Evolutionary conservation across 2,113 vertebrate genomes (phyloP).

Genomic region (Thamnophis sirtalis): DNA sequence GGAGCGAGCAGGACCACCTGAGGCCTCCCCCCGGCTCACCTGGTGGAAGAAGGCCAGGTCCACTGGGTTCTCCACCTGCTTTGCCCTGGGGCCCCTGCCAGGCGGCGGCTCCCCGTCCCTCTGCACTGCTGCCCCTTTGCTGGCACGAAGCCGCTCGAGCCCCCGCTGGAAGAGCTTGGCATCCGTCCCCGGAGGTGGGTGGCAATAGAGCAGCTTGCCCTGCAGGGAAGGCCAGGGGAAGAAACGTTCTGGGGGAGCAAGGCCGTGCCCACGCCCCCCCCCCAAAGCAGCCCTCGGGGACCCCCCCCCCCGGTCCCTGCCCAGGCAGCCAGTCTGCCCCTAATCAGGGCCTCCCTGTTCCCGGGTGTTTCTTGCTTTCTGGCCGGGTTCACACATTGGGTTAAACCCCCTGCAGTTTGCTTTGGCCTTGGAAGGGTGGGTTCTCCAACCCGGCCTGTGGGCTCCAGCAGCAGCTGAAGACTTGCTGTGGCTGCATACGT

Average conservation of each 20-base stretch:
- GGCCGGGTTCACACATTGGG: background rate
- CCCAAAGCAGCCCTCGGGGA: background rate
- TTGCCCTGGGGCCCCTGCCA: constrained; percentile 65
- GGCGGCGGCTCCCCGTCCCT: constrained; percentile 18
- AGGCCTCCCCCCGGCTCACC: constrained; percentile 67
- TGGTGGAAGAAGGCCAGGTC: constrained; percentile 93
- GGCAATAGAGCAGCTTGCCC: constrained; percentile 93
- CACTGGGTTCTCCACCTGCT: constrained; percentile 87
- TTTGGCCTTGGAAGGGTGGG: background rate
- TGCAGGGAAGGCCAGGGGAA: constrained; percentile 38
- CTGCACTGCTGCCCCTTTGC: background rate
- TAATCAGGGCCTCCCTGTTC: background rate
- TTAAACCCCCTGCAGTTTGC: background rate
- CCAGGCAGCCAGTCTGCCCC: background rate
- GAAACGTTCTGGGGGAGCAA: background rate
- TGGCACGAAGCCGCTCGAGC: constrained; percentile 62
- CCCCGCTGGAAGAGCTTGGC: constrained; percentile 82
- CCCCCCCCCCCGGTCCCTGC: background rate
- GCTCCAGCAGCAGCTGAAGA: background rate
- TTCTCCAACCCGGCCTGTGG: background rate
- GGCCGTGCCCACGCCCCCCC: background rate
- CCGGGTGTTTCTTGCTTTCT: background rate
- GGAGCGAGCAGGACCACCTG: background rate
- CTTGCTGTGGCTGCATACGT: background rate
- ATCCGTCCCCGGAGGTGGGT: constrained; percentile 82